A percentile compares a stretch with the other conserved stretches of the same genome.
Evolutionary conservation across 37 sponge, comb jelly and placozoan species (phyloP).

Genomic region (Aplysina aerophoba): DNA sequence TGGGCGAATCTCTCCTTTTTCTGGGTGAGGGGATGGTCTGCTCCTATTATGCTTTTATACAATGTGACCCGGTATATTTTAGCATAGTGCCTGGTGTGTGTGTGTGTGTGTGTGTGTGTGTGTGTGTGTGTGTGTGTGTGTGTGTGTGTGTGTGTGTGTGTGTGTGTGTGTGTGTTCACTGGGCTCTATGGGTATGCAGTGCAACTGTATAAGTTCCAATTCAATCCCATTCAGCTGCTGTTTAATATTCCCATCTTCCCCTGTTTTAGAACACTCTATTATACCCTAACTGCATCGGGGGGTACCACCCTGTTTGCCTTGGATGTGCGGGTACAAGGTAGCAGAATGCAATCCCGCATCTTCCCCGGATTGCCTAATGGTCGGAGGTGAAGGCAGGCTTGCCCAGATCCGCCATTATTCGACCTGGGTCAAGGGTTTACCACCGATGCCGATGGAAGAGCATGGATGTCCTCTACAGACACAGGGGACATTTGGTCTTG

Average conservation of each 20-base stretch:
- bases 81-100: too few relatives aligned
- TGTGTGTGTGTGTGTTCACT: constrained; percentile 16
- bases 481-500: constrained; percentile 61
- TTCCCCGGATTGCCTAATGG: not conserved
- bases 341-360: too few relatives aligned
- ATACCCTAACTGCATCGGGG: not conserved
- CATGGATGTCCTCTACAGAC: constrained; percentile 39
- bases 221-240: not conserved
- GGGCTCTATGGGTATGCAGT: not conserved
- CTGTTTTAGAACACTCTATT: not conserved
- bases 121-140: constrained; percentile 27
- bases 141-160: constrained; percentile 43
- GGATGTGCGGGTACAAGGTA: too few relatives aligned
- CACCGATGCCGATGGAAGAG: constrained; percentile 38
- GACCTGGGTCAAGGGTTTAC: constrained; percentile 25
- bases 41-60: too few relatives aligned
- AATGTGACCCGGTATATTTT: too few relatives aligned
- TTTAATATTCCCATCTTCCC: not conserved
- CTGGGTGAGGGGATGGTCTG: too few relatives aligned
- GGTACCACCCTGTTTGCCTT: not conserved
- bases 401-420: not conserved
- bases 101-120: constrained; percentile 14
- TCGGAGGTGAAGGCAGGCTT: not conserved
- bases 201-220: not conserved
- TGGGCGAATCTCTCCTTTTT: too few relatives aligned